Conservation (phyloP, 2,113 vertebrate genomes). For the Tachycineta bicolor region DNA sequence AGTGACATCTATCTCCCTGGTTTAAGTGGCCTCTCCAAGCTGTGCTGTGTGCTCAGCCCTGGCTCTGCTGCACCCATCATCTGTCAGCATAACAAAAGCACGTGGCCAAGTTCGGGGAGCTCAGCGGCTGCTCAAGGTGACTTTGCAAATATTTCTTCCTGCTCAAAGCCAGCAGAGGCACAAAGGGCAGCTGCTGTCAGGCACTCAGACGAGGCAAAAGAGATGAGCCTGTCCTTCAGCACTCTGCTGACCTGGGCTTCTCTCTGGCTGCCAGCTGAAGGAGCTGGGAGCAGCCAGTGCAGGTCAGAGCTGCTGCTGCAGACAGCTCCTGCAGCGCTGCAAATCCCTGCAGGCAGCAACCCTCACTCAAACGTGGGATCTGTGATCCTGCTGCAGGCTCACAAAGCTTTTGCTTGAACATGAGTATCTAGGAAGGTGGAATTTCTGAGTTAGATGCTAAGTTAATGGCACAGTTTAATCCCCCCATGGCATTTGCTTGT, state of each 20-base stretch:
- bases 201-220: neutral
- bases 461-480: neutral
- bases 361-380: neutral
- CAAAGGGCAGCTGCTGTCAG: neutral
- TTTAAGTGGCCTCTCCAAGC: neutral
- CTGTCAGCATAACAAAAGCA: neutral
- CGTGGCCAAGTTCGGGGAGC: neutral
- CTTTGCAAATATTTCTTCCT: neutral
- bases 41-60: neutral
- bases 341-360: neutral
- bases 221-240: neutral
- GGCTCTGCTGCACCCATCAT: neutral
- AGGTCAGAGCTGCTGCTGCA: neutral
- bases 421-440: neutral
- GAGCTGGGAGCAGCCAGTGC: neutral
- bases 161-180: neutral
- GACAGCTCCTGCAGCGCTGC: neutral
- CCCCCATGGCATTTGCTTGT: neutral
- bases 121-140: conserved; percentile 15
- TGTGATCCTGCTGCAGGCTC: neutral
- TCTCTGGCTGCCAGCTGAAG: neutral
- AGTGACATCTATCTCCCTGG: accelerated
- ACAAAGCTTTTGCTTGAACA: neutral
- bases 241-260: neutral
- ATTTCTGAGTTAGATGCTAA: neutral